Percentiles rank a stretch among this genome's conserved stretches.
These are phyloP conservation scores for Mactromeris polynyma DNA, from an alignment of 2,888 invertebrate genomes.

Conservation along the genomic window DNA sequence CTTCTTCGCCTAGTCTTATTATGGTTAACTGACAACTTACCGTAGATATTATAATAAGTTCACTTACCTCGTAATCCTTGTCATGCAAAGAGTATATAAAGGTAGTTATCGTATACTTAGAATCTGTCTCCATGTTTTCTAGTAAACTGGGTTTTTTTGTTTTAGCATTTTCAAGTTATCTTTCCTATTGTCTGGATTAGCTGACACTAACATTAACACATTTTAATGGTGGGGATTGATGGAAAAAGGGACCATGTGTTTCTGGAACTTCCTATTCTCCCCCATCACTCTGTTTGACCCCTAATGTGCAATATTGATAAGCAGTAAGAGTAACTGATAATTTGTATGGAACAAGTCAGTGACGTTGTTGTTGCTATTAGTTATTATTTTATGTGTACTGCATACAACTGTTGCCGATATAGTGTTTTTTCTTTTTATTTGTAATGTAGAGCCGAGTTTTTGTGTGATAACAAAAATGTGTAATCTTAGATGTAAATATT, in stretches of 20 bases:
- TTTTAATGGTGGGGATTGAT: neutral
- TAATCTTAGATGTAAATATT: conserved; percentile 59
- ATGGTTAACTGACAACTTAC: no score
- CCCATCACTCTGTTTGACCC: neutral
- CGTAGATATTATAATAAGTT: neutral
- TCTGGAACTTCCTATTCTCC: no score
- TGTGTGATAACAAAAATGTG: conserved; percentile 43
- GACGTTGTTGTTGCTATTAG: conserved; percentile 14
- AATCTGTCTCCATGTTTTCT: neutral
- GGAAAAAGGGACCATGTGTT: neutral
- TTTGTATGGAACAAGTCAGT: neutral
- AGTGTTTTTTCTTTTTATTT: conserved; percentile 29
- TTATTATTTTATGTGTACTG: conserved; percentile 5
- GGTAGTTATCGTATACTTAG: no score
- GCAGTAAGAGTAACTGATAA: neutral
- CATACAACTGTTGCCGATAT: conserved; percentile 28
- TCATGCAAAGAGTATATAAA: neutral
- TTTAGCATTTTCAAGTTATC: neutral
- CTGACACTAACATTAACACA: neutral
- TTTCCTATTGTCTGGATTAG: neutral
- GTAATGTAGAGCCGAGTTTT: conserved; percentile 37
- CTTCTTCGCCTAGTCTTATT: no score
- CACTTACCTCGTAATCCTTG: neutral
- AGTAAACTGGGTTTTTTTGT: no score
- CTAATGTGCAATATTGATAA: conserved; percentile 4